Conservation (phyloP, 2,888 invertebrate species). For the Lapara coniferarum region DNA sequence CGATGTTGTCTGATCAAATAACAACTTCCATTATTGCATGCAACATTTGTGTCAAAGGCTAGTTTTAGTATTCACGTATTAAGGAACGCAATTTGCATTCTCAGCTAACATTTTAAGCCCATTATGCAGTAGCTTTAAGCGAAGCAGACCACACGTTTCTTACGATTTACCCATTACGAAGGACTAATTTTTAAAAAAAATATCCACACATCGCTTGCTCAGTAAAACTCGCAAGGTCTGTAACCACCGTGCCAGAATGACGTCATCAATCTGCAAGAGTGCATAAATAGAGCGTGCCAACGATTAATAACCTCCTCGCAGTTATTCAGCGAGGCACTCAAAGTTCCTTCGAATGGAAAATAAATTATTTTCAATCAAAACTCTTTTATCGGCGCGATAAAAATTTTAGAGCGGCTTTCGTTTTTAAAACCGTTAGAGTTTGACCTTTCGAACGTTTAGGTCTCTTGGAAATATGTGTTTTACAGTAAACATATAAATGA, state of each 20-base stretch:
- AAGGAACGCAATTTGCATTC: too few species aligned
- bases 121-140: too few species aligned
- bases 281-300: not conserved
- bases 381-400: slow-evolving; percentile 24
- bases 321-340: slow-evolving; percentile 9
- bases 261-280: not conserved
- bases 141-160: too few species aligned
- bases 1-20: too few species aligned
- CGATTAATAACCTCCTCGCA: not conserved
- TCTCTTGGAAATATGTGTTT: not conserved
- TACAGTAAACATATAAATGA: not conserved
- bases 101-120: too few species aligned
- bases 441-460: not conserved
- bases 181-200: too few species aligned
- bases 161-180: too few species aligned
- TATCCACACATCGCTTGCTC: too few species aligned
- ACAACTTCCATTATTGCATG: too few species aligned
- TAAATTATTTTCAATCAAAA: slow-evolving; percentile 25
- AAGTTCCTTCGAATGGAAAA: slow-evolving; percentile 7
- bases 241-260: not conserved
- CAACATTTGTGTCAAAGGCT: too few species aligned
- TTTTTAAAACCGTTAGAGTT: slow-evolving; percentile 19
- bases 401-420: slow-evolving; percentile 4
- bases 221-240: too few species aligned
- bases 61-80: too few species aligned